Evolutionary conservation across 2,888 invertebrate genomes (phyloP), one percentile per base, ranked within the genome.

Genomic region (Spilosoma lubricipeda): DNA sequence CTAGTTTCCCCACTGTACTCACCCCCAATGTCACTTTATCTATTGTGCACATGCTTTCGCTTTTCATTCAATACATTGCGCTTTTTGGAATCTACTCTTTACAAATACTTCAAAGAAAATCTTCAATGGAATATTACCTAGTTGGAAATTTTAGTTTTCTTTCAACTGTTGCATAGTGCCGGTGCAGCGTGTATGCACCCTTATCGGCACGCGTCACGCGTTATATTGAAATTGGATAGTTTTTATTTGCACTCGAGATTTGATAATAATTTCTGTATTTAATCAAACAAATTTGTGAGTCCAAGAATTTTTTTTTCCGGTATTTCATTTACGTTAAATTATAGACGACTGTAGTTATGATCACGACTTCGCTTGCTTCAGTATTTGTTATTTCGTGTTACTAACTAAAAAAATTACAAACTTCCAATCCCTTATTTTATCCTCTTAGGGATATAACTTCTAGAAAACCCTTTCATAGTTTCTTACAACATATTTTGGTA

Each of bases 181-280:
- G 68, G 20, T 73, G 72, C 80, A 82, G 84, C 89, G 87, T 85
- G 82, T 67, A 76, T 78, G 81, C 81, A 75, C 88, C 89, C 87
- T 88, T 87, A 89, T 85, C 84, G 75, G 75, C 81, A 80, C 83
- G 83, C 74, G 82, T 66, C 84, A 63, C 74, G 69, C 78, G 77
- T 80, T 74, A 74, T 81, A 79, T 85, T 83, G 80, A 81, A 85
- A 86, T 83, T 78, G 76, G 78, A 83, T 81, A 79, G 77, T 77
- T 85, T 84, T 81, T 77, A 79, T 76, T 76, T 82, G 80, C 75
- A 77, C 75, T 82, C 77, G 75, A 80, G 42, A 78, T 66, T 80
- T 80, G 78, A 75, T 75, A 75, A 70, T 13, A 67, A 63, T 39
- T 20, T 42, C 70, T 18, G 11, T 4, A 15, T 27, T 64, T 65